Base-by-base conservation (phyloP, 2,113 vertebrate genomes). In the Nerophis lumbriciformis region DNA sequence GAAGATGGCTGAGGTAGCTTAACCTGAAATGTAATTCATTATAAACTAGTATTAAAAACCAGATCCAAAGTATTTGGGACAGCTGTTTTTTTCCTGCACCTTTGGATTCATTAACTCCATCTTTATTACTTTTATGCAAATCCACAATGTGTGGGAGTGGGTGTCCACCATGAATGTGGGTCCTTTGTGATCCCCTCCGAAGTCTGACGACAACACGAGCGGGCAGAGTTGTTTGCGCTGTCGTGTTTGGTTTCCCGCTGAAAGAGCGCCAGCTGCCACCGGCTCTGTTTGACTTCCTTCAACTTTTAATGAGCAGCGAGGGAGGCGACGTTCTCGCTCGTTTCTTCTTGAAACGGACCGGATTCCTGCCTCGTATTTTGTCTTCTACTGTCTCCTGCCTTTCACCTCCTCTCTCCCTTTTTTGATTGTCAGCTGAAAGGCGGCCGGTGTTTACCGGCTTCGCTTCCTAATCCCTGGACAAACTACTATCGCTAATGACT, bases 231-330 rank as follows among this genome's bases (percentile, higher is more conserved):
- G 65, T 78, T 80, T 69, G 72, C 81, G 85, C 81, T 82, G 70
- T 52, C 67, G 39, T 87, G 83, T 87, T 88, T 87, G 81, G 69
- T 81, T 85, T 84, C 50, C 72, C 42, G 75, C 74, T 72, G 77
- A 63, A 65, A 62, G 72, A 54, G 69, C 56, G 65, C 84, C 82
- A 88, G 86, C 86, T 86, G 86, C 86, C 82, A 66, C 82, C 82
- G 53, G 68, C 78, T 77, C 75, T 88, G 84, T 88, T 88, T 88
- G 84, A 83, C 59, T 82, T 83, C 78, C 81, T 80, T 75, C 82
- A 82, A 73, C 84, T 81, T 83, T 86, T 84, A 86, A 86, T 88
- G 82, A 88, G 78, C 69, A 77, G 6, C 54, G 49, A 71, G 76
- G 61, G 72, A 77, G 54, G 68, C 54, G 16, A 51, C 67, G 74